Conservation (phyloP, 2,797 vertebrate genomes). For the Dermochelys coriacea region DNA sequence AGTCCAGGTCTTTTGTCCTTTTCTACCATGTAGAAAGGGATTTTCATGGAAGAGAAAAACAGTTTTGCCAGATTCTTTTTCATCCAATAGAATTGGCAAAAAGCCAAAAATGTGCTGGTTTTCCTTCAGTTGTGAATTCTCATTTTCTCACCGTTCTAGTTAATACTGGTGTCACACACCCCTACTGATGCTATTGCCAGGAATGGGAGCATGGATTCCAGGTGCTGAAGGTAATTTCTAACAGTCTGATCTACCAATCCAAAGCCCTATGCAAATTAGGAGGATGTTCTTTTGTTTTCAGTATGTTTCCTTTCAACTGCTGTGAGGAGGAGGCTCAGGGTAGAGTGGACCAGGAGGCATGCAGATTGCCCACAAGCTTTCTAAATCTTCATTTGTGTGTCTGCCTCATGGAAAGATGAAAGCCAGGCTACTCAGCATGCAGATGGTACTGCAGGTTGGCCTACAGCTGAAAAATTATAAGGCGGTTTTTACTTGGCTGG, state of each 20-base stretch:
- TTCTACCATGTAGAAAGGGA: constrained; percentile 44
- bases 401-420: constrained; percentile 46
- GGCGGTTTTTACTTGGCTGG: constrained; percentile 22
- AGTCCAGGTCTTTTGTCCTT: background rate
- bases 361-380: constrained; percentile 7
- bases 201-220: background rate
- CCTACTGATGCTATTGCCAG: background rate
- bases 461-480: constrained; percentile 57
- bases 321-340: background rate
- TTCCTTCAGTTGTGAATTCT: constrained; percentile 68
- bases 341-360: background rate
- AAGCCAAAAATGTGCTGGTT: constrained; percentile 57
- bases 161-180: background rate
- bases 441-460: constrained; percentile 59
- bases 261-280: fast-evolving
- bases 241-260: background rate
- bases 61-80: constrained; percentile 60
- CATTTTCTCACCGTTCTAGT: constrained; percentile 64
- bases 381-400: background rate
- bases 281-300: background rate
- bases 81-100: constrained; percentile 39
- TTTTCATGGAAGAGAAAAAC: constrained; percentile 55
- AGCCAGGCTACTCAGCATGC: constrained; percentile 60
- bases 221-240: background rate
- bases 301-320: background rate